These are phyloP conservation scores for Lithodes maja DNA, from an alignment of 2,888 invertebrate species.

Conservation along the genomic window DNA sequence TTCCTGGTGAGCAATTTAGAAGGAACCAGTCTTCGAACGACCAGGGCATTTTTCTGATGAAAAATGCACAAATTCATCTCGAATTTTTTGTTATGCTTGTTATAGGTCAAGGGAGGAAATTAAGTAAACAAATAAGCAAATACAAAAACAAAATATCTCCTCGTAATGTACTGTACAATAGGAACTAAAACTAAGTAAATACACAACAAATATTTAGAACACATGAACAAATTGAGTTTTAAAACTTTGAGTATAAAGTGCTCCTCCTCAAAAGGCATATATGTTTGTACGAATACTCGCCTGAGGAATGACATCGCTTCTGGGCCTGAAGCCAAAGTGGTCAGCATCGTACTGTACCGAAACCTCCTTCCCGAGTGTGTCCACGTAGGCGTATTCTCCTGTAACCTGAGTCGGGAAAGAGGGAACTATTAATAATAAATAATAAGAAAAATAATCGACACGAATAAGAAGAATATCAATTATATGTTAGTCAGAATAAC, in stretches of 20 bases:
- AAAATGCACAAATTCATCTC: too few species aligned
- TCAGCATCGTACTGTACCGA: slow-evolving; percentile 58
- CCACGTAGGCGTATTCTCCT: slow-evolving; percentile 56
- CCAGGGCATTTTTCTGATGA: too few species aligned
- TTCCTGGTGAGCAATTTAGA: too few species aligned
- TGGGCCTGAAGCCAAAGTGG: slow-evolving; percentile 41
- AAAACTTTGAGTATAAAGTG: too few species aligned
- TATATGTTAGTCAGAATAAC: not conserved
- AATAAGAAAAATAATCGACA: not conserved
- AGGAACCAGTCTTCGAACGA: too few species aligned
- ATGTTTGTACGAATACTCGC: slow-evolving; percentile 1
- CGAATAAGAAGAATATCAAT: not conserved
- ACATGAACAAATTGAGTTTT: too few species aligned
- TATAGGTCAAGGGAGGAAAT: not conserved
- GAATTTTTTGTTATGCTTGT: too few species aligned
- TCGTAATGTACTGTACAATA: too few species aligned
- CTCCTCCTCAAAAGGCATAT: too few species aligned
- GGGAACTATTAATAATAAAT: not conserved
- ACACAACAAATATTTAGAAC: too few species aligned
- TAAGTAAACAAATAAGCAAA: not conserved
- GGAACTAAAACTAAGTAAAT: too few species aligned
- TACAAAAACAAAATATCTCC: too few species aligned
- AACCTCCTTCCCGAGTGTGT: slow-evolving; percentile 48
- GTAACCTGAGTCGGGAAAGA: slow-evolving; percentile 38
- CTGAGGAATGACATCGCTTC: slow-evolving; percentile 56